These are phyloP conservation scores for Ophion slaviceki DNA, from an alignment of 2,888 invertebrate species.

Conservation along the genomic window DNA sequence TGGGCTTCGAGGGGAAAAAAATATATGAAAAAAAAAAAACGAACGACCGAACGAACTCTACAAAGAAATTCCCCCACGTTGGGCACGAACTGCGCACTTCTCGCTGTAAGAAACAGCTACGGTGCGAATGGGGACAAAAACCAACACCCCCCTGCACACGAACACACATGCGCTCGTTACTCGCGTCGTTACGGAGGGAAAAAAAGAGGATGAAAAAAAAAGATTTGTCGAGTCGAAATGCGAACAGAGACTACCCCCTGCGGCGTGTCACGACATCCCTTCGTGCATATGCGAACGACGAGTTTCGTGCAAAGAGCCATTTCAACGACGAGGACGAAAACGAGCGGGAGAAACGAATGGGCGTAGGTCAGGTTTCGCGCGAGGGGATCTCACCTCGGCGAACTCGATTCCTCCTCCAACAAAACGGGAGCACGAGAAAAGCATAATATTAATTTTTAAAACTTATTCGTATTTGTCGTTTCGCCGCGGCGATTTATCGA, in stretches of 20 bases:
- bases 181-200: conserved; percentile 2
- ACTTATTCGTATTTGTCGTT: not conserved
- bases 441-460: conserved; percentile 20
- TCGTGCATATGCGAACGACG: conserved; percentile 11
- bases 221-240: conserved; percentile 50
- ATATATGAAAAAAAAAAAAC: conserved; percentile 32
- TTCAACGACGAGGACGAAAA: conserved; percentile 60
- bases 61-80: conserved; percentile 33
- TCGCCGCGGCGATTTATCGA: not conserved
- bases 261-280: conserved; percentile 52
- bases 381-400: conserved; percentile 23
- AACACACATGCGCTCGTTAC: not conserved
- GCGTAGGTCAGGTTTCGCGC: conserved; percentile 68
- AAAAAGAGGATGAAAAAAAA: conserved; percentile 17
- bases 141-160: conserved; percentile 15
- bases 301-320: conserved; percentile 60
- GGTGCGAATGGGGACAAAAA: conserved; percentile 36
- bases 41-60: conserved; percentile 3
- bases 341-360: conserved; percentile 65
- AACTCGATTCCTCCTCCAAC: conserved; percentile 49
- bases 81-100: conserved; percentile 40
- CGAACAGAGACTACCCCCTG: conserved; percentile 45
- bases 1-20: conserved; percentile 30
- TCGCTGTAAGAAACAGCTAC: conserved; percentile 2
- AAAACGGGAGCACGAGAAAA: conserved; percentile 25